These are phyloP conservation scores for Megaustenia siamemsis DNA, from an alignment of 2,888 invertebrate genomes.

Conservation along the genomic window DNA sequence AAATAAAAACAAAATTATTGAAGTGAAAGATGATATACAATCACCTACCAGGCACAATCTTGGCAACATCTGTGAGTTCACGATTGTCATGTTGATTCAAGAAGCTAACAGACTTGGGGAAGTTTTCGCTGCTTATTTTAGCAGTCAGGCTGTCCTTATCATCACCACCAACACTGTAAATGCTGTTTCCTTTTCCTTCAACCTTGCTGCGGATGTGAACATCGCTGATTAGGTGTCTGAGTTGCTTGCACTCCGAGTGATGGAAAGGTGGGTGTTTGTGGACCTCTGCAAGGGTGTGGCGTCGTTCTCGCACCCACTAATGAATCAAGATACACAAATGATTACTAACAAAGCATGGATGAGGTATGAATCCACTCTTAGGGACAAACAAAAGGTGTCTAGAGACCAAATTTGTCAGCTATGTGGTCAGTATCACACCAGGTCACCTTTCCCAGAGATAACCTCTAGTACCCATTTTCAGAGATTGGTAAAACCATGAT, in stretches of 20 bases:
- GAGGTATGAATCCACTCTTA: no score
- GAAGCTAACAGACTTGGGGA: conserved; percentile 50
- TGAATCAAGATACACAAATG: conserved; percentile 38
- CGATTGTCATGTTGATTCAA: background rate
- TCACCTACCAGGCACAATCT: background rate
- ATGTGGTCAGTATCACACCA: no score
- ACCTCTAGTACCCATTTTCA: no score
- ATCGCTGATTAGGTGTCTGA: conserved; percentile 91
- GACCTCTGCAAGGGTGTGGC: conserved; percentile 65
- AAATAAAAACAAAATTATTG: no score
- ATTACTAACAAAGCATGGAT: background rate
- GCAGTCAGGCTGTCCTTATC: background rate
- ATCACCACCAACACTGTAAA: conserved; percentile 34
- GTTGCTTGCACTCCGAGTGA: conserved; percentile 94
- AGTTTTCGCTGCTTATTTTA: no score
- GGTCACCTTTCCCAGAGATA: no score
- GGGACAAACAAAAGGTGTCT: no score
- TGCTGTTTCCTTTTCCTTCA: conserved; percentile 4
- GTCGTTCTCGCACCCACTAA: conserved; percentile 66
- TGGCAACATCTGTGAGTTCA: conserved; percentile 11
- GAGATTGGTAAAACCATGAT: no score
- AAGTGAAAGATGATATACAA: no score
- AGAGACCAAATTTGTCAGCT: no score
- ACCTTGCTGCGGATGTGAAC: conserved; percentile 66
- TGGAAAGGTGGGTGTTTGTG: conserved; percentile 78